Conservation (phyloP, 92 coral and sea anemone species). For the Muricea muricata region DNA sequence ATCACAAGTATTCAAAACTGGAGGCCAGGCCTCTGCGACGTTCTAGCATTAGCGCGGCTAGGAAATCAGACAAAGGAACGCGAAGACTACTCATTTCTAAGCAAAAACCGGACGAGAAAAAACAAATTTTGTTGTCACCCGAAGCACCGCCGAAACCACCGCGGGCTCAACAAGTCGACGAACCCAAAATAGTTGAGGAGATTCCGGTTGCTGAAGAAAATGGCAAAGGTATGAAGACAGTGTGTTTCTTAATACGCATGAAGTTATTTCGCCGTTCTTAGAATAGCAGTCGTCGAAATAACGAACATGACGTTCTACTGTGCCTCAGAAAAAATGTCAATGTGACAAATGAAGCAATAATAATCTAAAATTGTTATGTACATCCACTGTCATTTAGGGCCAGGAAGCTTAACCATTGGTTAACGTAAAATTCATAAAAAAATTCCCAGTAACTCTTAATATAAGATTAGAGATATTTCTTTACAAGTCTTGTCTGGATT, state of each 20-base stretch:
- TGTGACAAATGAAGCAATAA: too few relatives aligned
- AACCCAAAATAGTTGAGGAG: not conserved
- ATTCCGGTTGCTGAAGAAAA: not conserved
- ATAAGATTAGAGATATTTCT: too few relatives aligned
- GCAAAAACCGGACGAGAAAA: not conserved
- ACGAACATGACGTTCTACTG: too few relatives aligned
- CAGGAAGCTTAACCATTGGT: too few relatives aligned
- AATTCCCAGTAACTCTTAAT: too few relatives aligned
- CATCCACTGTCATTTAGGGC: too few relatives aligned
- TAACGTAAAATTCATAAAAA: too few relatives aligned
- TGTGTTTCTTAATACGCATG: not conserved
- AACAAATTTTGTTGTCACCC: not conserved
- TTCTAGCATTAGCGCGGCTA: conserved; percentile 86
- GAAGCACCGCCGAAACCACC: conserved; percentile 47
- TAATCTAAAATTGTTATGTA: too few relatives aligned
- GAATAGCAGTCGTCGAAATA: too few relatives aligned
- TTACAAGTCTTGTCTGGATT: too few relatives aligned
- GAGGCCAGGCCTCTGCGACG: conserved; percentile 80
- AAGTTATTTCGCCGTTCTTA: too few relatives aligned
- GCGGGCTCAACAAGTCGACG: conserved; percentile 20
- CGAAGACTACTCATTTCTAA: conserved; percentile 20
- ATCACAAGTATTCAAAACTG: conserved; percentile 30
- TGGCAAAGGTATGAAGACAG: not conserved
- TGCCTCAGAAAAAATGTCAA: too few relatives aligned
- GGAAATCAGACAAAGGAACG: conserved; percentile 77